phyloP scores from a whole-genome alignment of 1,140 invertebrate species.

The Drosophila mayri region DNA sequence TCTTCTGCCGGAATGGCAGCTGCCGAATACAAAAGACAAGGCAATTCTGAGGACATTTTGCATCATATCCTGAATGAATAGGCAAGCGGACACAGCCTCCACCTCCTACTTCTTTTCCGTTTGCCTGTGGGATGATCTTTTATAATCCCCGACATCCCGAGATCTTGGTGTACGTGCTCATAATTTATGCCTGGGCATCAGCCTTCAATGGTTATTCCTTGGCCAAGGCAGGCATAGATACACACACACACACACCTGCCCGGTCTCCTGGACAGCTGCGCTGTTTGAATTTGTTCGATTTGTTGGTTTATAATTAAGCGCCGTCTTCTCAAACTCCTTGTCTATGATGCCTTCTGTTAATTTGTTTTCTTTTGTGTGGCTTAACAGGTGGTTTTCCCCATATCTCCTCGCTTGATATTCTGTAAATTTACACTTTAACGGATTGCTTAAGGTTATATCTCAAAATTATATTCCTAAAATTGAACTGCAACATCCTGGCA shows the following conservation, averaged over 20 bases:
- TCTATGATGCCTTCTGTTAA: constrained; percentile 33
- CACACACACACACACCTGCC: constrained; percentile 32
- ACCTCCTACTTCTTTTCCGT: constrained; percentile 20
- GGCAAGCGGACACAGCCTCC: constrained; percentile 25
- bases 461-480: neutral
- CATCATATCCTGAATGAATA: constrained; percentile 67
- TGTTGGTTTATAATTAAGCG: constrained; percentile 76
- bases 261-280: constrained; percentile 52
- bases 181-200: constrained; percentile 61
- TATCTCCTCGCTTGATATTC: too few relatives aligned
- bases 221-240: constrained; percentile 15
- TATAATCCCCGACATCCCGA: constrained; percentile 63
- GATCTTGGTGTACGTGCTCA: constrained; percentile 67
- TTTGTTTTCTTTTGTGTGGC: constrained; percentile 36
- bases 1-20: constrained; percentile 50
- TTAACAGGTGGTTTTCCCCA: constrained; percentile 30
- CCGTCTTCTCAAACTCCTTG: constrained; percentile 36
- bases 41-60: constrained; percentile 59
- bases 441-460: neutral
- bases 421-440: neutral
- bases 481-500: neutral
- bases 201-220: constrained; percentile 21
- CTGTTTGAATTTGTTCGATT: constrained; percentile 39
- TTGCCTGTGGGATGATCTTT: constrained; percentile 62
- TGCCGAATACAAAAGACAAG: constrained; percentile 37